phyloP scores from a whole-genome alignment of 2,113 vertebrate genomes.

The Ageneiosus marmoratus region DNA sequence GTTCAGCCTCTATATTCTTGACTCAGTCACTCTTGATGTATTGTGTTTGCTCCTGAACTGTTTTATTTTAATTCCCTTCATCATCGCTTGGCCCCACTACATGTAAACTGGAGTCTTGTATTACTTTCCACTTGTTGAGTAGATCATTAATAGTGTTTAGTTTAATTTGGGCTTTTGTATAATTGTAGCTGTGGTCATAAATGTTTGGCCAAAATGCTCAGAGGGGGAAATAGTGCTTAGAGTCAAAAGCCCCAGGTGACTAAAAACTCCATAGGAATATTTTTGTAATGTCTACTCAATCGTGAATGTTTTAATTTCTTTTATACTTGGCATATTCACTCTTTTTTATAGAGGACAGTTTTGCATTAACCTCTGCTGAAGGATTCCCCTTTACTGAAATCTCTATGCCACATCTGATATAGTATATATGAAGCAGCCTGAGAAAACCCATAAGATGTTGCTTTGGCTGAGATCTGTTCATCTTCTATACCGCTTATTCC shows the following conservation, averaged over 20 bases:
- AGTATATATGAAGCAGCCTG: not conserved
- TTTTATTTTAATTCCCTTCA: conserved; percentile 61
- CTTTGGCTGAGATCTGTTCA: not conserved
- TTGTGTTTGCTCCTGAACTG: conserved; percentile 48
- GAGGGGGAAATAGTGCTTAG: conserved; percentile 8
- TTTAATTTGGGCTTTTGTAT: conserved; percentile 57
- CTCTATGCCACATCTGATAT: not conserved
- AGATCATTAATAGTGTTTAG: conserved; percentile 66
- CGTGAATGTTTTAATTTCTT: conserved; percentile 26
- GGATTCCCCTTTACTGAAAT: not conserved
- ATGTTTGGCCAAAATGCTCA: conserved; percentile 35
- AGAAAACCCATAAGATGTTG: not conserved
- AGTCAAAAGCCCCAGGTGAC: conserved; percentile 24
- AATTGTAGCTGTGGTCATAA: conserved; percentile 52
- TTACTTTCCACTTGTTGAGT: conserved; percentile 36
- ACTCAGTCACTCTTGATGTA: conserved; percentile 38
- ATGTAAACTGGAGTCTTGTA: conserved; percentile 57
- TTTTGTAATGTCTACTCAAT: conserved; percentile 3
- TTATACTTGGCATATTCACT: conserved; percentile 4
- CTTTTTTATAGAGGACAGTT: conserved; percentile 11
- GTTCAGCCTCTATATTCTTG: conserved; percentile 17
- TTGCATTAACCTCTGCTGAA: not conserved
- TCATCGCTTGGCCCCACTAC: conserved; percentile 61
- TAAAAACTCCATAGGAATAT: conserved; percentile 12
- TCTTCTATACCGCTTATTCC: too few relatives aligned